These are phyloP conservation scores for Melopsittacus undulatus DNA, from an alignment of 2,797 vertebrate genomes.

Conservation along the genomic window DNA sequence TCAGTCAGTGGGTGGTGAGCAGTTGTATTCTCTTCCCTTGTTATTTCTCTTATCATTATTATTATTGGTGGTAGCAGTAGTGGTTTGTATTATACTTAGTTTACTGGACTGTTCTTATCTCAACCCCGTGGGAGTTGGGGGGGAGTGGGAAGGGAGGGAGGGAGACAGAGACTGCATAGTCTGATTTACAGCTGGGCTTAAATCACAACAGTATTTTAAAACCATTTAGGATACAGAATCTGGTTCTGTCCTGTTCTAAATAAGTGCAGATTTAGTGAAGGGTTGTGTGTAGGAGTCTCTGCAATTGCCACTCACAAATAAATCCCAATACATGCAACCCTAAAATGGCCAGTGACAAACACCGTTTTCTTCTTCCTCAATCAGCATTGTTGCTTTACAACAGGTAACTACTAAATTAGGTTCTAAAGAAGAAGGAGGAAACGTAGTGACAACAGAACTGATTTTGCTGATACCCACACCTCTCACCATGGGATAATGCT, in stretches of 20 bases:
- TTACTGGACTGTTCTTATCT: no score
- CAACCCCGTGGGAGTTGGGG: no score
- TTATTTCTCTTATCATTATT: no score
- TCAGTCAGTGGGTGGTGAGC: no score
- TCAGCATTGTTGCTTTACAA: background rate
- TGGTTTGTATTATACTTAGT: no score
- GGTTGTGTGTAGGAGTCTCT: background rate
- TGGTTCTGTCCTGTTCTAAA: background rate
- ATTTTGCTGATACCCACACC: background rate
- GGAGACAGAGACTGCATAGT: no score
- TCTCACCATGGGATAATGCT: background rate
- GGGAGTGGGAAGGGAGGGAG: no score
- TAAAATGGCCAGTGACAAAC: background rate
- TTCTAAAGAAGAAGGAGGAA: background rate
- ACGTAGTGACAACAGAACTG: fast-evolving
- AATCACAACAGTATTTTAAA: background rate
- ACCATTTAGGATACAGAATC: background rate
- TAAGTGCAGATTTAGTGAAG: background rate
- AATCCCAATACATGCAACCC: background rate
- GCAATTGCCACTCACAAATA: background rate
- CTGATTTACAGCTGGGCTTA: no score
- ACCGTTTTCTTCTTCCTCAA: background rate
- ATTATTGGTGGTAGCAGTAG: no score
- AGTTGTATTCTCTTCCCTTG: no score
- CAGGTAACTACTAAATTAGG: fast-evolving